A percentile compares a stretch with the other conserved stretches of the same genome.
phyloP scores from a whole-genome alignment of 2,113 vertebrate species.

The Peucedramus taeniatus region DNA sequence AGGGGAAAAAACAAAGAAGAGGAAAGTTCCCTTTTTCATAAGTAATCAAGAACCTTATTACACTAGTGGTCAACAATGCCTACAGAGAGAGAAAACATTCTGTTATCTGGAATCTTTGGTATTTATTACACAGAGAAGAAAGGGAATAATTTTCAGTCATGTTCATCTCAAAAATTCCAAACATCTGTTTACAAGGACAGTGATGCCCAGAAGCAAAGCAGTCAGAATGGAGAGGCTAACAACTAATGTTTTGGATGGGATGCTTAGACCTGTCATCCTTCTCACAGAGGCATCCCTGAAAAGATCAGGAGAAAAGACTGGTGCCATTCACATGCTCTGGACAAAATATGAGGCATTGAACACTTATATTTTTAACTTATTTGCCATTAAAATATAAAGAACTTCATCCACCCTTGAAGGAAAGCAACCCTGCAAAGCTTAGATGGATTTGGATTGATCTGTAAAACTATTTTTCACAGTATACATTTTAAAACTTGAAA shows the following conservation, averaged over 20 bases:
- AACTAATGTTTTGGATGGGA: not conserved
- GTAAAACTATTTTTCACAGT: conserved; percentile 10
- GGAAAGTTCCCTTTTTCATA: not conserved
- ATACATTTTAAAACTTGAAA: conserved; percentile 51
- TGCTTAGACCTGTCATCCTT: not conserved
- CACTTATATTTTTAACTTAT: conserved; percentile 12
- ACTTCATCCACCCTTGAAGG: conserved; percentile 40
- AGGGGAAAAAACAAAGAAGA: not conserved
- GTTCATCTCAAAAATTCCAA: conserved; percentile 3
- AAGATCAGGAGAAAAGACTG: conserved; percentile 49
- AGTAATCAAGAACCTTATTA: not conserved
- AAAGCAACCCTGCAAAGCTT: conserved; percentile 43
- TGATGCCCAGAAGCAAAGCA: not conserved
- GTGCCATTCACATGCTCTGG: conserved; percentile 27
- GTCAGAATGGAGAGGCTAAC: not conserved
- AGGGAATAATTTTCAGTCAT: not conserved
- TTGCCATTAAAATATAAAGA: conserved; percentile 38
- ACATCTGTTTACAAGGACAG: not conserved
- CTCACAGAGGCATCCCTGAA: not conserved
- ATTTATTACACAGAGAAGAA: not conserved
- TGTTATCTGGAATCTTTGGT: not conserved
- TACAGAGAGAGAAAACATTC: not conserved
- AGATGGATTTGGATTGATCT: conserved; percentile 25
- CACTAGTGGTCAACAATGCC: not conserved
- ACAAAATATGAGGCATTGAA: conserved; percentile 44